Conservation (phyloP, 2,888 invertebrate genomes). For the Junonia oenone region DNA sequence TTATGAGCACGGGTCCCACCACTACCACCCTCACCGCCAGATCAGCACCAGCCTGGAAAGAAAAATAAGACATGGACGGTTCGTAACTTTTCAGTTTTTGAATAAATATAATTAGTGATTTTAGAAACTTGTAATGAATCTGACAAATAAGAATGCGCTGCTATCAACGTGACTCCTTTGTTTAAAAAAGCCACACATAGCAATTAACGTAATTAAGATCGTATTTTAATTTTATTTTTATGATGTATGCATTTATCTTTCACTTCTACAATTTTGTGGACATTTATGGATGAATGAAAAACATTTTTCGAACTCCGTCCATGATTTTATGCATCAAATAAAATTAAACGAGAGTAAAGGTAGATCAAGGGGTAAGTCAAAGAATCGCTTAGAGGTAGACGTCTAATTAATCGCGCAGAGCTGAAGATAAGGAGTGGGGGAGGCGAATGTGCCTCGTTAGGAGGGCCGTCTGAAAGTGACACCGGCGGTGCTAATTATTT, state of each 20-base stretch:
- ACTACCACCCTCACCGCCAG: constrained; percentile 49
- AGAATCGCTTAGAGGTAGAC: constrained; percentile 40
- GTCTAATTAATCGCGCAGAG: constrained; percentile 51
- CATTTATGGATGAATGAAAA: too few relatives aligned
- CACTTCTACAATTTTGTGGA: too few relatives aligned
- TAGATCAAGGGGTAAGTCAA: constrained; percentile 31
- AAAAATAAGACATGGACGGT: constrained; percentile 54
- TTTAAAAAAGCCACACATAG: too few relatives aligned
- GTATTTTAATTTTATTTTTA: too few relatives aligned
- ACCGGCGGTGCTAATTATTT: constrained; percentile 70
- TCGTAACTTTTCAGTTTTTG: constrained; percentile 20
- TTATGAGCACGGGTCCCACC: constrained; percentile 46
- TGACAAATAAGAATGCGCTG: not conserved
- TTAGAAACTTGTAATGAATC: not conserved
- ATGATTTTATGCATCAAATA: constrained; percentile 10
- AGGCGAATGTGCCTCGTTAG: constrained; percentile 62
- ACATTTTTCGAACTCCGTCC: too few relatives aligned
- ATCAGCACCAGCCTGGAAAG: constrained; percentile 51
- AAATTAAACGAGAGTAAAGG: constrained; percentile 23
- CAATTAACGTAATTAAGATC: too few relatives aligned
- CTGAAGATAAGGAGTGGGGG: constrained; percentile 37
- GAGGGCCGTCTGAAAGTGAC: constrained; percentile 68
- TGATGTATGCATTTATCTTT: too few relatives aligned
- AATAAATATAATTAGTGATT: not conserved
- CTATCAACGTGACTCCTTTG: too few relatives aligned